Base-by-base conservation (phyloP, 2,888 invertebrate genomes). In the Tiliacea aurago region DNA sequence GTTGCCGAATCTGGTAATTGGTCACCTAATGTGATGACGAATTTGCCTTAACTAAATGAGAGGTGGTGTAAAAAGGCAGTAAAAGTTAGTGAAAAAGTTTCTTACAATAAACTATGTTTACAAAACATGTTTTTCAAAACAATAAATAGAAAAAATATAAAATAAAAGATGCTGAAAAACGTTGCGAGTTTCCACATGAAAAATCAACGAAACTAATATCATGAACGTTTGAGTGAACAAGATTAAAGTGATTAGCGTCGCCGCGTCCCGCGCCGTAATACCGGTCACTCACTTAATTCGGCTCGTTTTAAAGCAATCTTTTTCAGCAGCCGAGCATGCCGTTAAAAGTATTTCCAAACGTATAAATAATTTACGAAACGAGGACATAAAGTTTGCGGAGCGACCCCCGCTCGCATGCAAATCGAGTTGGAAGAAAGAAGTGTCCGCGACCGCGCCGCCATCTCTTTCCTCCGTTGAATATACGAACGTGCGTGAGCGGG, bases 361-460 rank as follows among this genome's bases (percentile, higher is more conserved):
- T 91, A 95, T 96, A 95, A 96, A 96, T 96, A 94, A 95, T 96
- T 96, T 95, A 96, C 94, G 94, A 93, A 95, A 94, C 93, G 95
- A 96, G 95, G 95, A 96, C 95, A 95, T 95, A 96, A 96, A 96
- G 94, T 96, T 96, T 95, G 94, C 93, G 90, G 91, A 93, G 93
- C 94, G 94, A 94, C 94, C 95, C 93, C 93, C 93, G 89, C 91
- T 91, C 93, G 94, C 94, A 96, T 96, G 96, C 96, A 96, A 96
- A 96, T 96, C 93, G 94, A 95, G 96, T 95, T 95, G 94, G 87
- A 93, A 90, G 93, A 94, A 95, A 95, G 94, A 95, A 95, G 93
- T 93, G 95, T 94, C 94, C 92, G 92, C 93, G 90, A 88, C 90
- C 89, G 89, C 89, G 88, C 73, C 89, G 87, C 92, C 87, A 87